Evolutionary conservation across 2,113 vertebrate species (phyloP).

Genomic region (Misgurnus anguillicaudatus): DNA sequence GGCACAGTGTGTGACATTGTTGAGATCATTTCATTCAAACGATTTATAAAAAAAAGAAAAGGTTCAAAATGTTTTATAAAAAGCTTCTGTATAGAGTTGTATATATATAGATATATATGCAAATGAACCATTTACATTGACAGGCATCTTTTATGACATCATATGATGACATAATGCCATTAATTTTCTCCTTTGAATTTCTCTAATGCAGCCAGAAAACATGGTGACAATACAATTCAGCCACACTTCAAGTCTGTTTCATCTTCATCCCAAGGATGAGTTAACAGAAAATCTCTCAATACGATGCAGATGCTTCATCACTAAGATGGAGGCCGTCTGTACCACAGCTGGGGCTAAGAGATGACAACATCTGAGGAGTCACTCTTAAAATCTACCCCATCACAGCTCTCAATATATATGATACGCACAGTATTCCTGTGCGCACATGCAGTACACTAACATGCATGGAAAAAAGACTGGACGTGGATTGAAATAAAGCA

Average conservation of each 20-base stretch:
- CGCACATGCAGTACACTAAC: background rate
- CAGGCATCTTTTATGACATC: background rate
- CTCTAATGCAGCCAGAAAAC: background rate
- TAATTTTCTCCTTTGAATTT: slow-evolving; percentile 3
- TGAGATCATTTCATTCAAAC: too few species aligned
- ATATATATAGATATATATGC: background rate
- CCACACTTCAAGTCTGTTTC: slow-evolving; percentile 42
- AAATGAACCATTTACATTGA: background rate
- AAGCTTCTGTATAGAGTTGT: too few species aligned
- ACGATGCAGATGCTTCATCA: slow-evolving; percentile 57
- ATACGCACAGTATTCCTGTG: background rate
- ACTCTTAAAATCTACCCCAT: slow-evolving; percentile 46
- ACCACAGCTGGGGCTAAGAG: slow-evolving; percentile 58
- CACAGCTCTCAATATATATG: background rate
- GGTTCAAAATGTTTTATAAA: too few species aligned
- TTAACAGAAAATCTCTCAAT: slow-evolving; percentile 58
- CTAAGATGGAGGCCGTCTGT: slow-evolving; percentile 56
- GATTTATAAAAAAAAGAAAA: too few species aligned
- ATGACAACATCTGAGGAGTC: slow-evolving; percentile 57
- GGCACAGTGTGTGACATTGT: too few species aligned
- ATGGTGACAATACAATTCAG: slow-evolving; percentile 20
- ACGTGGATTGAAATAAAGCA: background rate
- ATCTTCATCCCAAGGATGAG: slow-evolving; percentile 35
- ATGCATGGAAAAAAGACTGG: too few species aligned
- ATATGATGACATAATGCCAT: background rate